These are phyloP conservation scores for Hirundo rustica DNA, from an alignment of 2,797 vertebrate genomes.

Conservation along the genomic window DNA sequence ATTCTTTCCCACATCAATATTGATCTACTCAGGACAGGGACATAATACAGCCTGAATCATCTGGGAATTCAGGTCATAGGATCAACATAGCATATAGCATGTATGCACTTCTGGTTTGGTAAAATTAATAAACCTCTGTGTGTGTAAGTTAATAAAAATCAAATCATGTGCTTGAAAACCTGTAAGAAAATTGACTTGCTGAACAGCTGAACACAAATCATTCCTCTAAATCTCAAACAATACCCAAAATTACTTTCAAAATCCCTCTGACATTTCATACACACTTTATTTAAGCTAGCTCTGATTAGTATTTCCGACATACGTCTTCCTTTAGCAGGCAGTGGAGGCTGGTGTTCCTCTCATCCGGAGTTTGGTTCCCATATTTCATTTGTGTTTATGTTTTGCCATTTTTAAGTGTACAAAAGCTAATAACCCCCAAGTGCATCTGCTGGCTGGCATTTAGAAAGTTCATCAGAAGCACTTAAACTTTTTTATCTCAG, in stretches of 20 bases:
- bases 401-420: not conserved
- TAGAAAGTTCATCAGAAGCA: conserved; percentile 65
- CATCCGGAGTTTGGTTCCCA: not conserved
- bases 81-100: not conserved
- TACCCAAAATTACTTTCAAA: not conserved
- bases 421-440: conserved; percentile 34
- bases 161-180: not conserved
- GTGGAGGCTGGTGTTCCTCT: not conserved
- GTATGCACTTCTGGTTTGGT: not conserved
- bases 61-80: not conserved
- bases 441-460: conserved; percentile 54
- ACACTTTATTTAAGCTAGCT: not conserved
- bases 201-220: not conserved
- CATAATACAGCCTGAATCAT: not conserved
- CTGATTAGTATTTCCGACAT: not conserved
- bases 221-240: not conserved
- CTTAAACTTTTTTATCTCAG: conserved; percentile 52
- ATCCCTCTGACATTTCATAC: not conserved
- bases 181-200: not conserved
- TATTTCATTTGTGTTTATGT: not conserved
- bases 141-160: not conserved
- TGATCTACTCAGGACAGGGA: not conserved
- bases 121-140: not conserved
- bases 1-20: not conserved
- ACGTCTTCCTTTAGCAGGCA: not conserved